phyloP scores from a whole-genome alignment of 2,888 invertebrate genomes.

The Candidula unifasciata region DNA sequence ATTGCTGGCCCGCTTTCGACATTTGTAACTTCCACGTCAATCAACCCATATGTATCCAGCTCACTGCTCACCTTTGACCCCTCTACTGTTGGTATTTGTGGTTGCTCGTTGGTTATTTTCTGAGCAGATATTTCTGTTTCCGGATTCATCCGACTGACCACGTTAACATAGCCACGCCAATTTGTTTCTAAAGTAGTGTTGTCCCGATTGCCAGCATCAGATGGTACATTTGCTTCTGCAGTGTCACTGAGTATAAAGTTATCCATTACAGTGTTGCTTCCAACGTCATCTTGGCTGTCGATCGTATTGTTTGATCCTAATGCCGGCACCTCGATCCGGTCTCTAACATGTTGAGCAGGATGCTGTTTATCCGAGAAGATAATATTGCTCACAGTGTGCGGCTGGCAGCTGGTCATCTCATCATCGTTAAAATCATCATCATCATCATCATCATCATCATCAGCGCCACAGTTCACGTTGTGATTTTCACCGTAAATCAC shows the following conservation, averaged over 20 bases:
- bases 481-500: neutral
- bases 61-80: neutral
- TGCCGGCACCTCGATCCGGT: neutral
- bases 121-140: neutral
- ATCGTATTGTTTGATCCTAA: neutral
- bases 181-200: neutral
- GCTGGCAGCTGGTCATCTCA: too few relatives aligned
- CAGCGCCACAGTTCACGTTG: constrained; percentile 8
- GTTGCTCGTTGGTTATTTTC: neutral
- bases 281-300: neutral
- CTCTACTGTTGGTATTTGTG: neutral
- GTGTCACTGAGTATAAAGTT: neutral
- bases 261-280: neutral
- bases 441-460: neutral
- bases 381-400: neutral
- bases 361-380: neutral
- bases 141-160: neutral
- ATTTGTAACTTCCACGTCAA: neutral
- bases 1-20: neutral
- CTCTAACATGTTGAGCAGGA: neutral
- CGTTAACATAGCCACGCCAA: neutral
- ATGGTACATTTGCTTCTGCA: neutral
- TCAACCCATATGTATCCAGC: neutral
- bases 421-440: constrained; percentile 1
- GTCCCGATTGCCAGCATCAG: neutral